A percentile compares a stretch with the other conserved stretches of the same genome.
Evolutionary conservation across 2,888 invertebrate genomes (phyloP).

Genomic region (Beris chalybata): DNA sequence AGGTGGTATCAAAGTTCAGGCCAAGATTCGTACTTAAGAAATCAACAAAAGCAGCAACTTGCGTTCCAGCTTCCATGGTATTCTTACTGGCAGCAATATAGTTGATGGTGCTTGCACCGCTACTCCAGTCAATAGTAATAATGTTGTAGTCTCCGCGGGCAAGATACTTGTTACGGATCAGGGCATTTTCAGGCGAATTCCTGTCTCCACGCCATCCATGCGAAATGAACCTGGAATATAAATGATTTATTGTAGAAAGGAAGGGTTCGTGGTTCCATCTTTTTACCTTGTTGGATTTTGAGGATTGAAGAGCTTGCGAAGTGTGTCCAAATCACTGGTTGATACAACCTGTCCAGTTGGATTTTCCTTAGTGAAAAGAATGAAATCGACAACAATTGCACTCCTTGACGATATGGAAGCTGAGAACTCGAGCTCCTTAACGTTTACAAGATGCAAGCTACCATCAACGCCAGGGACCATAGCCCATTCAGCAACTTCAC

Average conservation of each 20-base stretch:
- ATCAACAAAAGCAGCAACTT: constrained; percentile 47
- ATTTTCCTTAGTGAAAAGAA: constrained; percentile 49
- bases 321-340: constrained; percentile 33
- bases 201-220: constrained; percentile 65
- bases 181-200: constrained; percentile 50
- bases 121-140: constrained; percentile 64
- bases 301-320: constrained; percentile 42
- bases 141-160: constrained; percentile 62
- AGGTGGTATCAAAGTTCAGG: constrained; percentile 57
- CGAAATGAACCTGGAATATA: constrained; percentile 50
- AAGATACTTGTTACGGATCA: constrained; percentile 57
- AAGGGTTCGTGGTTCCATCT: background rate
- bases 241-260: background rate
- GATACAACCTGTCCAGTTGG: constrained; percentile 37
- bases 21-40: constrained; percentile 57
- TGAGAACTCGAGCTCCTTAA: background rate
- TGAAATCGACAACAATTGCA: constrained; percentile 10
- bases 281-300: constrained; percentile 38
- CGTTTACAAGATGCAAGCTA: background rate
- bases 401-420: background rate
- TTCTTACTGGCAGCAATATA: constrained; percentile 60
- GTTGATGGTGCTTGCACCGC: constrained; percentile 60
- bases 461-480: background rate
- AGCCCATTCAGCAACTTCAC: background rate
- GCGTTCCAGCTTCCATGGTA: constrained; percentile 44